Evolutionary conservation across 2,797 vertebrate genomes (phyloP).

Genomic region (Pseudotriccus pelzelni): DNA sequence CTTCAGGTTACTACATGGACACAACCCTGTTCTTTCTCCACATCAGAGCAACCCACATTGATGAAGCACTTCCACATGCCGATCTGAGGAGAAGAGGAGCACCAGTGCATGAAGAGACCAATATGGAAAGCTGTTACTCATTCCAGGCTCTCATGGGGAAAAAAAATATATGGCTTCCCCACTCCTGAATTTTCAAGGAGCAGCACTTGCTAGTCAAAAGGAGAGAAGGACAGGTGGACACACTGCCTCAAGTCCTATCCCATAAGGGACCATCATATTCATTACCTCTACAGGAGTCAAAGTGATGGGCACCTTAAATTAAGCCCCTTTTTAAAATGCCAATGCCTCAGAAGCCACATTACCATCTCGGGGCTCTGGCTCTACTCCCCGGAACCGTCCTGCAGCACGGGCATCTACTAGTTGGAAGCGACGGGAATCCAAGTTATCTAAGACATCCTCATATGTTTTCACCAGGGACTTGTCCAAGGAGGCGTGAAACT

Average conservation of each 20-base stretch:
- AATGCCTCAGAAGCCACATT: conserved; percentile 20
- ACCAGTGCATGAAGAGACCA: not conserved
- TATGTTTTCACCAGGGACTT: conserved; percentile 83
- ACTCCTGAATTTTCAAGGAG: not conserved
- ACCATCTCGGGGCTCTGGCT: conserved; percentile 92
- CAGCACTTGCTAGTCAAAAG: not conserved
- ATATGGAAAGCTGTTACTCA: not conserved
- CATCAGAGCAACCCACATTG: not conserved
- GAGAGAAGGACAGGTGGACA: not conserved
- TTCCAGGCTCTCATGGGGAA: not conserved
- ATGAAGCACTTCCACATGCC: not conserved
- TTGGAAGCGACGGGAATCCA: conserved; percentile 78
- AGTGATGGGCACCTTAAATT: not conserved
- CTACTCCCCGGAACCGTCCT: conserved; percentile 85
- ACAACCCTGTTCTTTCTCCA: not conserved
- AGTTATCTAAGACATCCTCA: conserved; percentile 87
- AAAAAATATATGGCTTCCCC: not conserved
- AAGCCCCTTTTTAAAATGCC: not conserved
- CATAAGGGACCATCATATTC: not conserved
- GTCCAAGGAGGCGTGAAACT: conserved; percentile 78
- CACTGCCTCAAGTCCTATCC: not conserved
- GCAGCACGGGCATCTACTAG: conserved; percentile 85
- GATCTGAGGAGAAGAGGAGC: not conserved
- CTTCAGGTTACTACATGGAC: not conserved
- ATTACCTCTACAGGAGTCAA: not conserved